These are phyloP conservation scores for Sphaerophoria rueppellii DNA, from an alignment of 2,888 invertebrate species.

Conservation along the genomic window DNA sequence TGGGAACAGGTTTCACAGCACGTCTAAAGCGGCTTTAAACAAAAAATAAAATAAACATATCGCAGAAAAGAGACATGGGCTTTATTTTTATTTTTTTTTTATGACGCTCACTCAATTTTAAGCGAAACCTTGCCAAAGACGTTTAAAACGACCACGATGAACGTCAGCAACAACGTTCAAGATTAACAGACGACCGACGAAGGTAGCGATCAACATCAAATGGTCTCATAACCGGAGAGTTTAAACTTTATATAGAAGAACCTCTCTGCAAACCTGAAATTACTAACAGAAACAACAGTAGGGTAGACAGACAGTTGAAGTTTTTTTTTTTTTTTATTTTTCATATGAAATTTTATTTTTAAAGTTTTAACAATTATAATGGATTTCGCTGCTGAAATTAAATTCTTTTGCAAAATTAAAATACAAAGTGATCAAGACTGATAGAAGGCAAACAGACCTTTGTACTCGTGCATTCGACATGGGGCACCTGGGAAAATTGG, in stretches of 20 bases:
- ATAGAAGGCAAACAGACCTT: no score
- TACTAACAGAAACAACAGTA: background rate
- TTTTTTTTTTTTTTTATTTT: no score
- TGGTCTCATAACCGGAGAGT: slow-evolving; percentile 45
- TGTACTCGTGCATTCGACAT: no score
- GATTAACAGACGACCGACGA: background rate
- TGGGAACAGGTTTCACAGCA: slow-evolving; percentile 20
- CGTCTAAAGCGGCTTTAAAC: background rate
- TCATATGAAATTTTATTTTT: no score
- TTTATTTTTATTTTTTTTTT: slow-evolving; percentile 30
- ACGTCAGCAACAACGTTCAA: background rate
- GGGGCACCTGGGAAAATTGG: no score
- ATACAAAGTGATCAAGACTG: no score
- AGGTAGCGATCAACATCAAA: slow-evolving; percentile 44
- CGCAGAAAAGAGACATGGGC: background rate
- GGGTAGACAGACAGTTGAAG: no score
- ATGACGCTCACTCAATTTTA: background rate
- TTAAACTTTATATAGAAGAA: slow-evolving; percentile 58
- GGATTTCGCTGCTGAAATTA: no score
- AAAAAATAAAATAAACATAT: slow-evolving; percentile 14
- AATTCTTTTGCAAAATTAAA: no score
- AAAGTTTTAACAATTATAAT: no score
- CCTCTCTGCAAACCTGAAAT: slow-evolving; percentile 1
- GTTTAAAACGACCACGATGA: background rate
- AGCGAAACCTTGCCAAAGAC: background rate